Percentiles rank a stretch among this genome's conserved stretches.
Conservation (phyloP, 2,888 invertebrate genomes). For the Stratiomys singularior region DNA sequence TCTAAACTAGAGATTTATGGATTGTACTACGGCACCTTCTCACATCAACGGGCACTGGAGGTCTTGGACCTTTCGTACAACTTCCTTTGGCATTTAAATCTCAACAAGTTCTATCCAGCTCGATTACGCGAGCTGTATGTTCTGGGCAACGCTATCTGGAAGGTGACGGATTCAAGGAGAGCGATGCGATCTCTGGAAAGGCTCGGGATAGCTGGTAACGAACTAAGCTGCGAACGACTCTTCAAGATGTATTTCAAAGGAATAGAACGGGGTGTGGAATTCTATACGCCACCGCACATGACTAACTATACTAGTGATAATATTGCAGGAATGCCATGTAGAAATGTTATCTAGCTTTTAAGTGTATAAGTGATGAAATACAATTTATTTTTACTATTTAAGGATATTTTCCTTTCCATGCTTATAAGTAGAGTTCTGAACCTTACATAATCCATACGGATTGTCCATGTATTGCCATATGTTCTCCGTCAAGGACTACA, state of each 20-base stretch:
- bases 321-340: slow-evolving; percentile 33
- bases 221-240: slow-evolving; percentile 30
- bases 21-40: slow-evolving; percentile 29
- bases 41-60: slow-evolving; percentile 15
- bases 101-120: slow-evolving; percentile 24
- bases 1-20: slow-evolving; percentile 17
- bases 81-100: slow-evolving; percentile 24
- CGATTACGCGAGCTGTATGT: slow-evolving; percentile 25
- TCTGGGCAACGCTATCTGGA: slow-evolving; percentile 28
- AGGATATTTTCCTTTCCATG: too few relatives aligned
- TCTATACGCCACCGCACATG: slow-evolving; percentile 14
- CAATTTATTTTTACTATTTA: background rate
- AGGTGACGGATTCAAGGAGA: slow-evolving; percentile 25
- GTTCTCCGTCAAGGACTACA: too few relatives aligned
- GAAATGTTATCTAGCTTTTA: slow-evolving; percentile 22
- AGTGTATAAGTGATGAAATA: background rate
- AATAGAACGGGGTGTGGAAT: slow-evolving; percentile 16
- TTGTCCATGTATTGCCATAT: too few relatives aligned
- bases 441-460: too few relatives aligned
- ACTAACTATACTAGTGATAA: slow-evolving; percentile 22
- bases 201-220: slow-evolving; percentile 26
- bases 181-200: slow-evolving; percentile 8
- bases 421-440: too few relatives aligned
- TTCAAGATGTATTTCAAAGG: slow-evolving; percentile 25
- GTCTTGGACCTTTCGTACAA: slow-evolving; percentile 21